Conservation (phyloP, 2,113 vertebrate species). For the Takifugu bimaculatus region DNA sequence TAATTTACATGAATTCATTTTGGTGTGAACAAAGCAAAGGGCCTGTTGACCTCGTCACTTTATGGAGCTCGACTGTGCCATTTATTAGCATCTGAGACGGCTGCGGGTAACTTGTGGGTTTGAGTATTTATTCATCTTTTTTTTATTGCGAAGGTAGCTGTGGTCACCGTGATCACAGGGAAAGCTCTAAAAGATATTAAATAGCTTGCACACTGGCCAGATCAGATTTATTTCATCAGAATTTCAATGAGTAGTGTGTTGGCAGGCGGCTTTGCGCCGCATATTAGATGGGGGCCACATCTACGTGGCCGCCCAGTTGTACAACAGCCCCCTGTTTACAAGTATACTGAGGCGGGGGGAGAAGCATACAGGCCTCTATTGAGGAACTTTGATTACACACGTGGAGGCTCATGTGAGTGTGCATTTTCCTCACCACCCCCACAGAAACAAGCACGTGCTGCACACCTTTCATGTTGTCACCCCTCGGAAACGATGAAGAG, state of each 20-base stretch:
- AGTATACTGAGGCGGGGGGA: constrained; percentile 54
- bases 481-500: constrained; percentile 13
- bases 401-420: constrained; percentile 11
- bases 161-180: constrained; percentile 15
- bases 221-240: constrained; percentile 52
- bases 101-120: too few relatives aligned
- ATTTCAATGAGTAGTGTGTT: constrained; percentile 66
- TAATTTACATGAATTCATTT: too few relatives aligned
- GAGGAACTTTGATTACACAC: constrained; percentile 57
- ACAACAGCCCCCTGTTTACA: constrained; percentile 71
- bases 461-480: constrained; percentile 3
- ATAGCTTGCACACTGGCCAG: constrained; percentile 38
- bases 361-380: constrained; percentile 64
- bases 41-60: too few relatives aligned
- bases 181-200: constrained; percentile 39
- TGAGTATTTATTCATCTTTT: constrained; percentile 13
- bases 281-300: constrained; percentile 68
- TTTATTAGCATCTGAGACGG: too few relatives aligned
- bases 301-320: constrained; percentile 55
- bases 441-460: constrained; percentile 7
- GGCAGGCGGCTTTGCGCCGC: constrained; percentile 49
- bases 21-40: too few relatives aligned
- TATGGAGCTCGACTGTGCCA: too few relatives aligned
- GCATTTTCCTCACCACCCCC: background rate
- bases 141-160: constrained; percentile 18